Percentiles rank a stretch among this genome's conserved stretches.
Conservation (phyloP, 2,113 vertebrate genomes). For the Pachyramphus minor region DNA sequence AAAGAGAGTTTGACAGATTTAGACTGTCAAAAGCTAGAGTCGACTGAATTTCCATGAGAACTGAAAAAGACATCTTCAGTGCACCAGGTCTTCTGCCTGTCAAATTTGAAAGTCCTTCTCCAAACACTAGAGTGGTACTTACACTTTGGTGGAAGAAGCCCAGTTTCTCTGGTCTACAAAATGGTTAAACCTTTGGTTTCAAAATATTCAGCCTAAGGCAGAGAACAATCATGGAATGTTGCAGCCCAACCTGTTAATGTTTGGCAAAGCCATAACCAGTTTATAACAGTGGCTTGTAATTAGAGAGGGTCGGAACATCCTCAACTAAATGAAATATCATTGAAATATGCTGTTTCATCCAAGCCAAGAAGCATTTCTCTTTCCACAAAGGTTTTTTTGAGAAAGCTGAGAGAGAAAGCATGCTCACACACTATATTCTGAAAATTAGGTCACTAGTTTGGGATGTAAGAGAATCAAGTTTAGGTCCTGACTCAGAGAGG, state of each 20-base stretch:
- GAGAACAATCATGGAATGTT: neutral
- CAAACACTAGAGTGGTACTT: neutral
- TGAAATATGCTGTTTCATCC: neutral
- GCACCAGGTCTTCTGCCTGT: neutral
- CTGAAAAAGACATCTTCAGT: neutral
- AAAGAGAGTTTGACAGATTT: neutral
- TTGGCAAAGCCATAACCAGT: neutral
- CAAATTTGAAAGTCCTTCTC: neutral
- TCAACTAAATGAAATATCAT: slow-evolving; percentile 45
- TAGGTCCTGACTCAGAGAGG: neutral
- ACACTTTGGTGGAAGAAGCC: neutral
- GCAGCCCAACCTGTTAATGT: neutral
- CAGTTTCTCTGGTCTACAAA: neutral
- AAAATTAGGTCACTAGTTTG: neutral
- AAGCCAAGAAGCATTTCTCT: slow-evolving; percentile 29
- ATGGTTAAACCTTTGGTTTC: neutral
- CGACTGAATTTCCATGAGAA: neutral
- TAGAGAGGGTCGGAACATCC: neutral
- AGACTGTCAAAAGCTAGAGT: neutral
- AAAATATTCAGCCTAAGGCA: neutral
- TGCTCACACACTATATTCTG: neutral
- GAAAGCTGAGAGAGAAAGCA: neutral
- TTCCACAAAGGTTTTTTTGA: slow-evolving; percentile 14
- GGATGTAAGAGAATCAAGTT: neutral
- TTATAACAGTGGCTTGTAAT: slow-evolving; percentile 24